Evolutionary conservation across 2,113 vertebrate genomes (phyloP).

Genomic region (Callipepla californica): DNA sequence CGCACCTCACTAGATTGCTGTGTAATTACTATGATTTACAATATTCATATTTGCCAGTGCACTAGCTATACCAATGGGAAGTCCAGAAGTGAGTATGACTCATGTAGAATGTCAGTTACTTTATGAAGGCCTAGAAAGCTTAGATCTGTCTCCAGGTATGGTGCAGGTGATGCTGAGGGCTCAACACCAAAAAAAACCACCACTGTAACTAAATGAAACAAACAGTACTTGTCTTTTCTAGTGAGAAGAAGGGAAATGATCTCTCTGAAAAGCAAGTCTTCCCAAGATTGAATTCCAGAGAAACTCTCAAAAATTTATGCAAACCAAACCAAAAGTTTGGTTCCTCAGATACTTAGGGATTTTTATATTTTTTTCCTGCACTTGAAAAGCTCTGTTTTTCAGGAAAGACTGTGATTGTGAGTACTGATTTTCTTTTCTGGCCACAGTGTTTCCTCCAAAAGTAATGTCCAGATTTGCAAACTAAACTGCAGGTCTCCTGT

Average conservation of each 20-base stretch:
- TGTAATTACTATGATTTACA: neutral
- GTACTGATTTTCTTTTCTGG: no score
- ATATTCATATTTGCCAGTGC: neutral
- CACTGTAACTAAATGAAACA: neutral
- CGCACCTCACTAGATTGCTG: neutral
- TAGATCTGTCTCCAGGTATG: neutral
- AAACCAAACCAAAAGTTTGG: neutral
- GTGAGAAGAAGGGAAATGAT: neutral
- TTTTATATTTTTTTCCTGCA: neutral
- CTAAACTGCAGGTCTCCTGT: neutral
- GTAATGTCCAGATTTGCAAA: neutral
- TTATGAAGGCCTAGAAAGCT: neutral
- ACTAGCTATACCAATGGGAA: neutral
- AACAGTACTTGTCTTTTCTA: neutral
- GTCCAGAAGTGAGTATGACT: neutral
- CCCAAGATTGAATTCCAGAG: neutral
- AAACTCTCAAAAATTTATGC: neutral
- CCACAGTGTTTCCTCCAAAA: neutral
- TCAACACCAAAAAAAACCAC: neutral
- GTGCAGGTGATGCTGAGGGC: neutral
- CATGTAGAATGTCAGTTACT: neutral
- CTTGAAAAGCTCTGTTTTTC: neutral
- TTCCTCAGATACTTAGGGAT: neutral
- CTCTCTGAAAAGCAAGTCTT: neutral
- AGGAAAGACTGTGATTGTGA: neutral